Base-by-base conservation (phyloP, 2,888 invertebrate species). In the Phasia obesa region DNA sequence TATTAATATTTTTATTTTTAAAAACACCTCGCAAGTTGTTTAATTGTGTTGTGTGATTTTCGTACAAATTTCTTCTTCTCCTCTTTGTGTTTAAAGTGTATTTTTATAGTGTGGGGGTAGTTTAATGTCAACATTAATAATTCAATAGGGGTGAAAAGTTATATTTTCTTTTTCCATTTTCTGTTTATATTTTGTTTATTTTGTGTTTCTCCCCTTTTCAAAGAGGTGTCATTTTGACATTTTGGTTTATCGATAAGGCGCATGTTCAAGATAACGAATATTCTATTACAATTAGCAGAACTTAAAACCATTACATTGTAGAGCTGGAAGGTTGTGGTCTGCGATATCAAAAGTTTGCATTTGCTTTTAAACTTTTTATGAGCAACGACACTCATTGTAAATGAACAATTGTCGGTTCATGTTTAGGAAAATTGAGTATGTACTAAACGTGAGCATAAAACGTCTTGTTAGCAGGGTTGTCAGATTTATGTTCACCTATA, bases 51-150 rank as follows among this genome's bases (percentile, higher is more conserved):
- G 4, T 27, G 15, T 27, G 2, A 53, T 51, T 81, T 67, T 23
- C 31, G 57, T 69, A 31, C 19, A 57, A 49, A 25, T 67, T 23
- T 47, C 51, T 53, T 9, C 44, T 53, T 9, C 44, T 51, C 17
- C 27, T 47, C 38, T 74, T n/a, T 60, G 17, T 6, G 15, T 57
- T 53, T 62, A n/a, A 19, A 38, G 13, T 69, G 23, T 62, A 25
- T 74, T 42, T 21, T 49, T 25, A 23, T 23, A 44, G 51, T 60
- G 42, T 73, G 75, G 65, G 71, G 79, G 79, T 75, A 67, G 83
- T 49, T 71, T 71, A 79, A 67, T 79, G 75, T 76, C 79, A 79
- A 83, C 79, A 83, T 83, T 76, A 83, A 79, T 79, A 76, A 71
- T 71, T 79, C 42, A 79, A 38, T 79, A 76, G 71, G 83, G 83